A percentile compares a stretch with the other conserved stretches of the same genome.
phyloP scores from a whole-genome alignment of 2,113 vertebrate species.

The Gallinago undulata region DNA sequence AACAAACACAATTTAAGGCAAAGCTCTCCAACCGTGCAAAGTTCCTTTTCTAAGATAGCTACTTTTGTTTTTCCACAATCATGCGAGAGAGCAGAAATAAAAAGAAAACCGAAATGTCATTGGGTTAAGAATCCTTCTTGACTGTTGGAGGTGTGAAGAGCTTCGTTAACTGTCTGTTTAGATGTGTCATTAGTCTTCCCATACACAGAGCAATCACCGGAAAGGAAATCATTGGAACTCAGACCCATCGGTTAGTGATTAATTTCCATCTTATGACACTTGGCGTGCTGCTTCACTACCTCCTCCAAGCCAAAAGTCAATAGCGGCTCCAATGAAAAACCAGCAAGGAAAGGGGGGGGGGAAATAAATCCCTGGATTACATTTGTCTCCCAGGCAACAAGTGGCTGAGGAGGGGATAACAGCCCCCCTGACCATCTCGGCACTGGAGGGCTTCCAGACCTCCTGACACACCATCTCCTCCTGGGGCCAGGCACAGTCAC shows the following conservation, averaged over 20 bases:
- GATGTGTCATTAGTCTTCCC: not conserved
- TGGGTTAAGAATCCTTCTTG: not conserved
- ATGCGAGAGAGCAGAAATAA: not conserved
- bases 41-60: not conserved
- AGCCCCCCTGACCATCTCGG: not conserved
- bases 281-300: conserved; percentile 5
- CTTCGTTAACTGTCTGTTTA: not conserved
- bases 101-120: not conserved
- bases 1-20: not conserved
- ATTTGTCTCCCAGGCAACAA: conserved; percentile 61
- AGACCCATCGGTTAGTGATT: conserved; percentile 63
- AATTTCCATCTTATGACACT: conserved; percentile 53
- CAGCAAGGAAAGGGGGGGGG: not conserved
- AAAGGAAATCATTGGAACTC: conserved; percentile 72
- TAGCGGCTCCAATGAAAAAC: conserved; percentile 9
- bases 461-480: not conserved
- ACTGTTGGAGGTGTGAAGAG: not conserved
- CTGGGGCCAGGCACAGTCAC: not conserved
- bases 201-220: conserved; percentile 32
- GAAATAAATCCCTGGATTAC: not conserved
- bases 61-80: not conserved
- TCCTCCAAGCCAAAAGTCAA: conserved; percentile 6
- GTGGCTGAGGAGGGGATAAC: not conserved
- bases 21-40: not conserved
- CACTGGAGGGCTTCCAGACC: not conserved